Evolutionary conservation across 1,140 invertebrate genomes (phyloP).

Genomic region (Neodiprion virginianus): DNA sequence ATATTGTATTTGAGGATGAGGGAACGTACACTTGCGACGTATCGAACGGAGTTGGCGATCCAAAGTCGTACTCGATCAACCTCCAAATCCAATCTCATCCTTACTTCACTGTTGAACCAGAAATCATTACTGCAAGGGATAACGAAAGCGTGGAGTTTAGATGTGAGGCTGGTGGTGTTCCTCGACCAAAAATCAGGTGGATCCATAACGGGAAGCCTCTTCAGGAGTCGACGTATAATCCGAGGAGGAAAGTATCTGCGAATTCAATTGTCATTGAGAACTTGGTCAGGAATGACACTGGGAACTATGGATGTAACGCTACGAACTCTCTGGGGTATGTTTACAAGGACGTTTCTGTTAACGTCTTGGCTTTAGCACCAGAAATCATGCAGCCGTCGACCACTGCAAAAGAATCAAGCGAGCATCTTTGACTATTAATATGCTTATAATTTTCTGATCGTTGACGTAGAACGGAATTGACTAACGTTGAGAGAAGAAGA

Average conservation of each 20-base stretch:
- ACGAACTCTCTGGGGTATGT: slow-evolving; percentile 98
- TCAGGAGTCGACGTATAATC: slow-evolving; percentile 76
- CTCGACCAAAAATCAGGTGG: slow-evolving; percentile 93
- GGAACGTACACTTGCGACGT: slow-evolving; percentile 91
- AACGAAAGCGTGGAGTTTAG: slow-evolving; percentile 87
- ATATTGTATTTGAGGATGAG: slow-evolving; percentile 85
- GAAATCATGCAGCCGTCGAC: slow-evolving; percentile 86
- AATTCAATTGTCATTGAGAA: slow-evolving; percentile 85
- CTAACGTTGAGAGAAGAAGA: no score
- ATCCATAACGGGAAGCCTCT: slow-evolving; percentile 95
- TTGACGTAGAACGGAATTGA: no score
- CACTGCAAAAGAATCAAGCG: no score
- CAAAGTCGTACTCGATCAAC: slow-evolving; percentile 84
- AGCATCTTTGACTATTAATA: no score
- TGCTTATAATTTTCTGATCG: no score
- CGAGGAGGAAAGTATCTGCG: slow-evolving; percentile 70
- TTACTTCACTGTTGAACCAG: slow-evolving; percentile 92
- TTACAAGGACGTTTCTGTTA: slow-evolving; percentile 97
- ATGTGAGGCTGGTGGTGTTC: slow-evolving; percentile 88
- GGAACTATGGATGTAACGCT: slow-evolving; percentile 98
- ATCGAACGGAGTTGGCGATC: slow-evolving; percentile 86
- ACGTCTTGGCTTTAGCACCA: slow-evolving; percentile 92
- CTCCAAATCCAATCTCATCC: slow-evolving; percentile 84
- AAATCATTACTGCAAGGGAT: slow-evolving; percentile 88
- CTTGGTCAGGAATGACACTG: slow-evolving; percentile 89